These are phyloP conservation scores for Poecilus cupreus DNA, from an alignment of 2,888 invertebrate genomes.

Conservation along the genomic window DNA sequence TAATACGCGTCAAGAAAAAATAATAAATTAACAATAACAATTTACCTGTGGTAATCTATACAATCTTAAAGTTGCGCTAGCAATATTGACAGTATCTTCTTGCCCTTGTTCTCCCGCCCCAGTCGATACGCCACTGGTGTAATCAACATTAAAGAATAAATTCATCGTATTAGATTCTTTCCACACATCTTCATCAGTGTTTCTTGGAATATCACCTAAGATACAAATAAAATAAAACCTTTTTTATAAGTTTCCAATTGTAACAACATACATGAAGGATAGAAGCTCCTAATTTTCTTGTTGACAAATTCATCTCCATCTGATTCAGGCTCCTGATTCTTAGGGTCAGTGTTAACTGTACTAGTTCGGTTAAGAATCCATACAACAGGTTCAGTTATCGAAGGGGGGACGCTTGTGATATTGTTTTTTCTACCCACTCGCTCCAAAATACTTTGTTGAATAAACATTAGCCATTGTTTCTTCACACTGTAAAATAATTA, in stretches of 20 bases:
- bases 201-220: slow-evolving; percentile 75
- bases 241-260: neutral
- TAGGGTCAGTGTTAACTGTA: neutral
- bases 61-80: slow-evolving; percentile 75
- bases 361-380: neutral
- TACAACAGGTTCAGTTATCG: neutral
- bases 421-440: neutral
- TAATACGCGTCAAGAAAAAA: no score
- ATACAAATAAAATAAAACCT: slow-evolving; percentile 9
- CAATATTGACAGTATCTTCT: slow-evolving; percentile 74
- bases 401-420: slow-evolving; percentile 9
- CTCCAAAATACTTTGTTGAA: slow-evolving; percentile 10
- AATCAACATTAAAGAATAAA: slow-evolving; percentile 75
- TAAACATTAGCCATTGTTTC: neutral
- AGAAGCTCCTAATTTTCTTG: slow-evolving; percentile 70
- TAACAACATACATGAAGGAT: slow-evolving; percentile 69
- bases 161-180: slow-evolving; percentile 75
- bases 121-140: slow-evolving; percentile 62
- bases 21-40: neutral
- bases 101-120: slow-evolving; percentile 53
- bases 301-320: slow-evolving; percentile 1
- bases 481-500: slow-evolving; percentile 2
- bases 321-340: neutral
- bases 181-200: slow-evolving; percentile 76
- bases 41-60: slow-evolving; percentile 73